These are phyloP conservation scores for Echinarachnius parma DNA, from an alignment of 53 echinoderm and acorn worm genomes.

Conservation along the genomic window DNA sequence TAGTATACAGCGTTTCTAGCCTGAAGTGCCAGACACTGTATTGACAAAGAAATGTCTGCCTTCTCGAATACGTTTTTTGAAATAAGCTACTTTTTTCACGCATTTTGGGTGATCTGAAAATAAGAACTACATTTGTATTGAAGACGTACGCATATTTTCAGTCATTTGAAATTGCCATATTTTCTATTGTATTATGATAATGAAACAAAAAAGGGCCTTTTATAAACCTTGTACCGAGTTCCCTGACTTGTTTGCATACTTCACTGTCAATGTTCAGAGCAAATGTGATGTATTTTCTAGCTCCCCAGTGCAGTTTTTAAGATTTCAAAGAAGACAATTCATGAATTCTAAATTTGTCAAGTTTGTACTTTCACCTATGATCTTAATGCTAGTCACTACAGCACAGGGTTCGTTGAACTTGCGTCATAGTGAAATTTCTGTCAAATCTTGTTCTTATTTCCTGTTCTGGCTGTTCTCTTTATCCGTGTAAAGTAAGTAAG, in stretches of 20 bases:
- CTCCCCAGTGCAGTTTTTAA: too few relatives aligned
- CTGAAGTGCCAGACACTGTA: slow-evolving; percentile 53
- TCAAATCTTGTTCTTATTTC: slow-evolving; percentile 1
- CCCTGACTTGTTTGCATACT: slow-evolving; percentile 33
- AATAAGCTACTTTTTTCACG: slow-evolving; percentile 38
- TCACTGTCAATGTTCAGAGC: background rate
- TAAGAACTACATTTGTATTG: slow-evolving; percentile 29
- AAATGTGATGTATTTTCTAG: background rate
- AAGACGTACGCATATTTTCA: slow-evolving; percentile 45
- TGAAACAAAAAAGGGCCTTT: slow-evolving; percentile 23
- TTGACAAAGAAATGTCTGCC: slow-evolving; percentile 47
- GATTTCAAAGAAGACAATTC: background rate
- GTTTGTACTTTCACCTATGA: background rate
- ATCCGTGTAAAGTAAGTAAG: slow-evolving; percentile 12
- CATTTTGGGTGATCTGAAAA: slow-evolving; percentile 51
- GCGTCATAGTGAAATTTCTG: slow-evolving; percentile 4
- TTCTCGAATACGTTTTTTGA: slow-evolving; percentile 46
- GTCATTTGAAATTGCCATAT: slow-evolving; percentile 22
- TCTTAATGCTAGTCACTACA: background rate
- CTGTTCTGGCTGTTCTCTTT: slow-evolving; percentile 27
- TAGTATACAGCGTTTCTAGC: slow-evolving; percentile 49
- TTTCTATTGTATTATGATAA: slow-evolving; percentile 35
- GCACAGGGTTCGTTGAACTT: slow-evolving; percentile 12
- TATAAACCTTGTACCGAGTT: slow-evolving; percentile 21
- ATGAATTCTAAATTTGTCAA: background rate